Evolutionary conservation across 2,797 vertebrate genomes (phyloP).

Genomic region (Galaxias olidus): DNA sequence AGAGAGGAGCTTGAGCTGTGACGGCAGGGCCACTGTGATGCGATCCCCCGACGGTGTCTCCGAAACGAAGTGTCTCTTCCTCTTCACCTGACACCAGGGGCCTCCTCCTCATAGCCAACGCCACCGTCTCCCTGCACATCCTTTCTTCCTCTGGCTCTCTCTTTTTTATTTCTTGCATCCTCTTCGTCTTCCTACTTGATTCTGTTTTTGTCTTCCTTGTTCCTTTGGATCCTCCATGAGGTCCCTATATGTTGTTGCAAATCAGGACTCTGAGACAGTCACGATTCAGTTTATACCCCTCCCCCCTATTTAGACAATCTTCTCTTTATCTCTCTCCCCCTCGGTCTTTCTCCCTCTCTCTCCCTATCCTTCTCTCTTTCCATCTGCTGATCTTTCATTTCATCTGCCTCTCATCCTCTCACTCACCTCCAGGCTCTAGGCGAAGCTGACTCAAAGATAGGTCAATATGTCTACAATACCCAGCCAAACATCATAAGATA

Average conservation of each 20-base stretch:
- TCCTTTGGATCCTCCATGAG: constrained; percentile 53
- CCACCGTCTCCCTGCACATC: constrained; percentile 6
- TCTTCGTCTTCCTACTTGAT: constrained; percentile 20
- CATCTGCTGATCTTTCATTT: constrained; percentile 64
- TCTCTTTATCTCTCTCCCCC: neutral
- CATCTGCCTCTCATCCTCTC: constrained; percentile 10
- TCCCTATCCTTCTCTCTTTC: neutral
- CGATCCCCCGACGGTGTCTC: constrained; percentile 16
- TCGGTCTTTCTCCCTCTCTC: neutral
- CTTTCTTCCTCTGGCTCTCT: constrained; percentile 20
- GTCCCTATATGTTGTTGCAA: constrained; percentile 62
- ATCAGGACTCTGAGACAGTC: constrained; percentile 46
- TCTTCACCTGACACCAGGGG: constrained; percentile 35
- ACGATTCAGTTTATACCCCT: constrained; percentile 57
- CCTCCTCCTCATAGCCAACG: constrained; percentile 16
- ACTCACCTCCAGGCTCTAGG: constrained; percentile 11
- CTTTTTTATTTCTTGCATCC: constrained; percentile 21
- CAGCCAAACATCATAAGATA: neutral
- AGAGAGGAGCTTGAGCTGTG: neutral
- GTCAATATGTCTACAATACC: neutral
- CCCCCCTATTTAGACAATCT: neutral
- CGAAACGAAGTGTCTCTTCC: constrained; percentile 30
- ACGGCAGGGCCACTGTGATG: neutral
- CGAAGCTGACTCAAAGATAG: no score
- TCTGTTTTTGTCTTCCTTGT: constrained; percentile 25